Base-by-base conservation (phyloP, 2,113 vertebrate species). In the Hyperoodon ampullatus region DNA sequence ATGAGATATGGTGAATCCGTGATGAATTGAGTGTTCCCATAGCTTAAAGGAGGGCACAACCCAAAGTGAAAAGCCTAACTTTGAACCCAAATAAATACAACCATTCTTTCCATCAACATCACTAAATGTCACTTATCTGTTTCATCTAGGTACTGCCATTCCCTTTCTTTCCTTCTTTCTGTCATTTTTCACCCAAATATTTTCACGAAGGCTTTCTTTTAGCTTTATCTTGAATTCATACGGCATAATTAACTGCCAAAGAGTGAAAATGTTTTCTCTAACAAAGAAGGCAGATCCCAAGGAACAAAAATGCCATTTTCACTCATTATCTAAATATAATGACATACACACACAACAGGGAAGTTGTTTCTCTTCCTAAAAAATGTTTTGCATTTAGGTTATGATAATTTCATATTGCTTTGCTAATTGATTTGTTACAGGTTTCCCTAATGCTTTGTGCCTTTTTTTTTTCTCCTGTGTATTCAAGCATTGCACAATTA, bases 381-480 rank as follows among this genome's bases (percentile, higher is more conserved):
- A 97, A 58, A 53, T 23, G 8, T 83, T 88, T 68, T 35, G 12
- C 8, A 35, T 71, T 74, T 60, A 83, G 23, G 6, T 71, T 95
- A 53, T 68, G 83, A 10, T 42, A 53, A 97, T 68, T 97, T 71
- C 80, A 94, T 75, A 96, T 96, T 84, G 61, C 30, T 86, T 53
- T 96, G 55, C 44, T 96, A 98, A 98, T 94, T 97, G 96, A 95
- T 4, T 60, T 93, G 47, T 89, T 71, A 83, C 77, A 97, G 53
- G 55, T 94, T 71, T 92, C 65, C 89, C 66, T 88, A 91, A 92
- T 85, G 83, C 30, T 87, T 94, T 74, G 77, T 53, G 44, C 21
- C 6, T 91, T 80, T 70, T 42, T 42, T 39, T 90, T 88, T 53
- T 50, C 16, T 0, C 8, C 87, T 47, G 7, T 15, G 33, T 86